Evolutionary conservation across 2,113 vertebrate species (phyloP).

Genomic region (Varanus komodoensis): DNA sequence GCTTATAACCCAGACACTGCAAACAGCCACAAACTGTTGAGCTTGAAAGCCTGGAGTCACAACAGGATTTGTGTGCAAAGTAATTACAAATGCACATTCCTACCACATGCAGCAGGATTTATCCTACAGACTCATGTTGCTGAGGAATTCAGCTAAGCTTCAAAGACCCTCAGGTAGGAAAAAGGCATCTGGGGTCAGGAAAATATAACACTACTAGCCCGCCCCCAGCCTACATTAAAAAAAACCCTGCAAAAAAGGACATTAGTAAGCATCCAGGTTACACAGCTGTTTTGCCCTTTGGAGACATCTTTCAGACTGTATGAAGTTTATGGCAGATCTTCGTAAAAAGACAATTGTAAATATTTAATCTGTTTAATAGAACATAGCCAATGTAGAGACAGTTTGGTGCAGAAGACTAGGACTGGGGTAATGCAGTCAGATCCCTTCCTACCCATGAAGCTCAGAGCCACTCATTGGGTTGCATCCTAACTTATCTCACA

Average conservation of each 20-base stretch:
- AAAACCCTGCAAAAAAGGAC: conserved; percentile 55
- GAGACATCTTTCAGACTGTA: conserved; percentile 37
- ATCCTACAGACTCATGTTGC: conserved; percentile 64
- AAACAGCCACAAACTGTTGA: conserved; percentile 64
- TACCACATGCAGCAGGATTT: conserved; percentile 66
- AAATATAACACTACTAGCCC: conserved; percentile 34
- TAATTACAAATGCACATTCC: conserved; percentile 67
- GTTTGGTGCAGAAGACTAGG: neutral
- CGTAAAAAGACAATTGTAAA: conserved; percentile 1
- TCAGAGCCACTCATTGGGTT: neutral
- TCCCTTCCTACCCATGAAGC: neutral
- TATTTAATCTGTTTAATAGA: conserved; percentile 17
- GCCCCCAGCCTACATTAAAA: conserved; percentile 19
- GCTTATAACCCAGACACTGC: conserved; percentile 36
- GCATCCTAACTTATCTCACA: neutral
- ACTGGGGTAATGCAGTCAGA: neutral
- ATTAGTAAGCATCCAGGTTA: conserved; percentile 57
- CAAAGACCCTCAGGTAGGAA: conserved; percentile 74
- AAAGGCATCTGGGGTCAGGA: conserved; percentile 60
- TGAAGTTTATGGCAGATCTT: conserved; percentile 29
- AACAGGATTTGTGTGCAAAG: conserved; percentile 66
- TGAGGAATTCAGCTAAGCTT: conserved; percentile 73
- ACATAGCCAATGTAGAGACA: neutral
- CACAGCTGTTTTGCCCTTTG: conserved; percentile 29
- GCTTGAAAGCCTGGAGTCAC: conserved; percentile 63